These are phyloP conservation scores for Calidris pygmaea DNA, from an alignment of 2,113 vertebrate genomes.

Conservation along the genomic window DNA sequence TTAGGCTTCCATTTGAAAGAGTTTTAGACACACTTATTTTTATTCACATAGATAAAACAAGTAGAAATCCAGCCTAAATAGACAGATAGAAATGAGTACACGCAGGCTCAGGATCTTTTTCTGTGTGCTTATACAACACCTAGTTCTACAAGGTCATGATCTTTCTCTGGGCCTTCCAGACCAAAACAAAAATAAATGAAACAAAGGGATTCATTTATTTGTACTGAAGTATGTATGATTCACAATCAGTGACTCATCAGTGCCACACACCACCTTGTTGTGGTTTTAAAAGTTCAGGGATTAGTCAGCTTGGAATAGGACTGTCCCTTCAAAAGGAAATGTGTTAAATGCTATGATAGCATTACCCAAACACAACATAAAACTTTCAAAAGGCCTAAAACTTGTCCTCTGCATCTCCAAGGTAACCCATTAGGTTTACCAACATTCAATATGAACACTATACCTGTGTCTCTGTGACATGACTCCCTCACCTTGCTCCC, in stretches of 20 bases:
- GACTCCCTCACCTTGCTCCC: not conserved
- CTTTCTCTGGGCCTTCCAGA: not conserved
- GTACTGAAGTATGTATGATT: not conserved
- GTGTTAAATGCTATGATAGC: not conserved
- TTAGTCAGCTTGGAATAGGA: not conserved
- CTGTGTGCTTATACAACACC: not conserved
- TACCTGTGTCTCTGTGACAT: not conserved
- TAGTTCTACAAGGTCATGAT: not conserved
- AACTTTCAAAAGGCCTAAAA: not conserved
- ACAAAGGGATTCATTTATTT: not conserved
- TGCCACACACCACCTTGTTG: not conserved
- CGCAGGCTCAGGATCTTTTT: not conserved
- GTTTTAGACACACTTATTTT: not conserved
- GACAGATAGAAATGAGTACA: not conserved
- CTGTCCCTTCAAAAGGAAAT: not conserved
- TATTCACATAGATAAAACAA: not conserved
- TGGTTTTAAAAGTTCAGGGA: not conserved
- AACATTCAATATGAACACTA: not conserved
- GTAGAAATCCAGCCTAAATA: not conserved
- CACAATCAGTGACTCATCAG: not conserved
- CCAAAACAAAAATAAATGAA: not conserved
- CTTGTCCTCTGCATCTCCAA: not conserved
- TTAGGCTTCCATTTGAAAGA: not conserved
- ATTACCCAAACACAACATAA: not conserved
- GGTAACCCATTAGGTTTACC: not conserved